A percentile compares a stretch with the other conserved stretches of the same genome.
phyloP scores from a whole-genome alignment of 2,888 invertebrate species.

The Melanargia galathea region DNA sequence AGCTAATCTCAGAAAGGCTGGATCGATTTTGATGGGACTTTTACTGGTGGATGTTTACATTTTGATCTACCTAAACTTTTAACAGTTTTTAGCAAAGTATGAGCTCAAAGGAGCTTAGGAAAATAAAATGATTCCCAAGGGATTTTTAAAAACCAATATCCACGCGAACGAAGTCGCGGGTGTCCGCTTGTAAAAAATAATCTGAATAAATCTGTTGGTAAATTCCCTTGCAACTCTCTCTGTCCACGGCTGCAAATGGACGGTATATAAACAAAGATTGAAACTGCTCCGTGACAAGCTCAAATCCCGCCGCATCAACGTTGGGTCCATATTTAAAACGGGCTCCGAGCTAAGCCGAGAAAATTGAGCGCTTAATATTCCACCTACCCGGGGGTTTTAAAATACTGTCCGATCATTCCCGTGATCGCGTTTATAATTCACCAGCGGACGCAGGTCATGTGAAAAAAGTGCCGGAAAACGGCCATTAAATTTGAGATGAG shows the following conservation, averaged over 20 bases:
- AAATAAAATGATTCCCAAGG: too few species aligned
- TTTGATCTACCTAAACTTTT: too few species aligned
- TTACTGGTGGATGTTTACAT: too few species aligned
- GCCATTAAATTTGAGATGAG: not conserved
- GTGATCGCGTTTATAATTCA: slow-evolving; percentile 15
- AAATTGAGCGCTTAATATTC: slow-evolving; percentile 36
- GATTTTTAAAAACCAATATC: too few species aligned
- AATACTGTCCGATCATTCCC: slow-evolving; percentile 16
- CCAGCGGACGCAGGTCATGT: not conserved
- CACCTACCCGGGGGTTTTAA: slow-evolving; percentile 19
- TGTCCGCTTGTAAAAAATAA: not conserved
- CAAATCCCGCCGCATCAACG: slow-evolving; percentile 39
- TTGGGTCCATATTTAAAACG: slow-evolving; percentile 37
- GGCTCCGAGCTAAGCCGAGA: slow-evolving; percentile 38
- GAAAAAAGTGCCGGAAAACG: not conserved
- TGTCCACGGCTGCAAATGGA: slow-evolving; percentile 34
- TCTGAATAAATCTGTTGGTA: not conserved
- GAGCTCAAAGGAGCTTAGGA: too few species aligned
- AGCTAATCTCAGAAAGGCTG: too few species aligned
- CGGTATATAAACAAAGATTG: slow-evolving; percentile 39
- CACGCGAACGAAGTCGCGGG: too few species aligned
- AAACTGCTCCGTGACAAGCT: slow-evolving; percentile 41
- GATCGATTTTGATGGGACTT: too few species aligned
- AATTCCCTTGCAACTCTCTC: slow-evolving; percentile 22
- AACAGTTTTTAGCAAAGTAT: too few species aligned